These are phyloP conservation scores for Muscicapa striata DNA, from an alignment of 2,797 vertebrate genomes.

Conservation along the genomic window DNA sequence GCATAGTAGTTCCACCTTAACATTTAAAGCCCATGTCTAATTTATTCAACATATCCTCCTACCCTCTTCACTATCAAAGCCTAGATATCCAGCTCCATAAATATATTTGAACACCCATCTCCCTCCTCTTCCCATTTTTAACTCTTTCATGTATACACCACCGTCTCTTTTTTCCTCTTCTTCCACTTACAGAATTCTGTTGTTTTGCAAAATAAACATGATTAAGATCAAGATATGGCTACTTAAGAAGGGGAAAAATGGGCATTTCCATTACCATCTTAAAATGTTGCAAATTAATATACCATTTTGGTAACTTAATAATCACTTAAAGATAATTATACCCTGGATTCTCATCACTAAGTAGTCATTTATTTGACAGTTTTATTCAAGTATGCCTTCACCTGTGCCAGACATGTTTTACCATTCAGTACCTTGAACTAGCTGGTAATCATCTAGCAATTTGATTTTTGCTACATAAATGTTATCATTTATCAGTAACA, in stretches of 20 bases:
- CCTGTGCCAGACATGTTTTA: background rate
- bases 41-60: background rate
- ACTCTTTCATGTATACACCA: background rate
- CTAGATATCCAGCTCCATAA: background rate
- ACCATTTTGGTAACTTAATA: background rate
- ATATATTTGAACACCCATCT: background rate
- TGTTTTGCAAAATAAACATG: background rate
- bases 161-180: background rate
- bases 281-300: background rate
- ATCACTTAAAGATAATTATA: background rate
- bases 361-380: background rate
- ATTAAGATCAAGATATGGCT: background rate
- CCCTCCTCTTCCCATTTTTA: background rate
- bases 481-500: background rate
- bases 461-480: background rate
- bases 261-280: background rate
- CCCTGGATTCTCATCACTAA: background rate
- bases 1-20: background rate
- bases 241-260: background rate
- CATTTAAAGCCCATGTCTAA: background rate
- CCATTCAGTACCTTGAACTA: background rate
- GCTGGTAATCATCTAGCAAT: background rate
- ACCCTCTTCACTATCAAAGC: background rate
- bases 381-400: background rate
- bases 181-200: background rate